phyloP scores from a whole-genome alignment of 2,888 invertebrate species.

The Diarsia rubi region DNA sequence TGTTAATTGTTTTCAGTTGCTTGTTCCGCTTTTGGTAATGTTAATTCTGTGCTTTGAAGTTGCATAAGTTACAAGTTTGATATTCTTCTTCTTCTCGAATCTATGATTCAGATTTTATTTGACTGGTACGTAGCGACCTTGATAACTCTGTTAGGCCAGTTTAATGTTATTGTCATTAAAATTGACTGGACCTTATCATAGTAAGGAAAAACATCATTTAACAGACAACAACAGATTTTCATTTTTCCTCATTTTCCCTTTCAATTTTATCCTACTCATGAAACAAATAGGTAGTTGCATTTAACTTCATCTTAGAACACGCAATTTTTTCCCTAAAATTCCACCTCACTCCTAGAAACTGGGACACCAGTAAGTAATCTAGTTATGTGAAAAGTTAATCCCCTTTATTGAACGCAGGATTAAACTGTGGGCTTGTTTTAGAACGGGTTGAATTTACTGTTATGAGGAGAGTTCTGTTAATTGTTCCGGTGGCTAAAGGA shows the following conservation, averaged over 20 bases:
- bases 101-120: neutral
- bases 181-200: neutral
- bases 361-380: conserved; percentile 42
- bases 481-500: conserved; percentile 26
- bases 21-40: conserved; percentile 9
- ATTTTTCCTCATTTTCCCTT: neutral
- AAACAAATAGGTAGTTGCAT: neutral
- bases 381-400: conserved; percentile 61
- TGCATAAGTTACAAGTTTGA: neutral
- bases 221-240: no score
- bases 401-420: conserved; percentile 38
- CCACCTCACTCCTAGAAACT: conserved; percentile 28
- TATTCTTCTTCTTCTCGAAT: neutral
- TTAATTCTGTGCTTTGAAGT: neutral
- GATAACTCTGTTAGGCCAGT: neutral
- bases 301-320: neutral
- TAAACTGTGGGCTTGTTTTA: conserved; percentile 40
- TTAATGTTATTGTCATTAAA: neutral
- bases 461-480: conserved; percentile 47
- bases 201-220: no score
- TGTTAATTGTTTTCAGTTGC: neutral
- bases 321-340: conserved; percentile 15
- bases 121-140: neutral
- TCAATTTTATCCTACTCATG: neutral
- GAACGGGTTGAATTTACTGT: conserved; percentile 43